Percentiles rank a stretch among this genome's conserved stretches.
Conservation (phyloP, 2,888 invertebrate genomes). For the Aphidoletes aphidimyza region DNA sequence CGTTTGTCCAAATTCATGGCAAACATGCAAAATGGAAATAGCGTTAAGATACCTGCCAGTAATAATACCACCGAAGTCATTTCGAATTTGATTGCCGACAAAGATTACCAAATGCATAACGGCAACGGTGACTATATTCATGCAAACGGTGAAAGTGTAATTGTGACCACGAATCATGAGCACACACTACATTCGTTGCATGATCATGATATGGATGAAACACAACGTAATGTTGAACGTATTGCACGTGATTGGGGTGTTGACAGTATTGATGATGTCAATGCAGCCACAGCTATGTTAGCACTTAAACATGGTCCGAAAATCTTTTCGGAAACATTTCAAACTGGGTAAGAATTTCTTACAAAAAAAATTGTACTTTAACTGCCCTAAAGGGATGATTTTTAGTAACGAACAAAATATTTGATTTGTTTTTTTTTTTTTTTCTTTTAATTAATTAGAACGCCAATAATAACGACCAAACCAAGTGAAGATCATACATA, state of each 20-base stretch:
- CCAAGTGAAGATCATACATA: constrained; percentile 95
- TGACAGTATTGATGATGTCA: constrained; percentile 78
- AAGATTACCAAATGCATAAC: constrained; percentile 51
- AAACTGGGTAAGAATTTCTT: constrained; percentile 63
- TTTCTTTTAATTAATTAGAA: constrained; percentile 57
- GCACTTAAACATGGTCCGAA: constrained; percentile 87
- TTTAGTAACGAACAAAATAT: neutral
- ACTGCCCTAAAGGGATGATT: constrained; percentile 14
- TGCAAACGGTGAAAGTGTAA: constrained; percentile 44
- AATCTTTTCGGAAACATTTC: constrained; percentile 68
- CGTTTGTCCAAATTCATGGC: constrained; percentile 79
- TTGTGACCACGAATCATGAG: neutral
- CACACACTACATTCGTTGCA: neutral
- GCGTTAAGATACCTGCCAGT: neutral
- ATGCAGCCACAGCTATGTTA: constrained; percentile 87
- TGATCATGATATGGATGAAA: constrained; percentile 40
- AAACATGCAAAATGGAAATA: constrained; percentile 63
- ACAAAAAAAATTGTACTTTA: neutral
- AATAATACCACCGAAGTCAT: constrained; percentile 22
- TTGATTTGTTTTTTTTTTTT: constrained; percentile 50
- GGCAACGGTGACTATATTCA: constrained; percentile 2
- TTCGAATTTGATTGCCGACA: neutral
- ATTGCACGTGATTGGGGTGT: constrained; percentile 66
- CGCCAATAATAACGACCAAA: constrained; percentile 81
- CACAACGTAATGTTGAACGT: constrained; percentile 54